phyloP scores from a whole-genome alignment of 2,888 invertebrate genomes.

The Drosophila cognata region DNA sequence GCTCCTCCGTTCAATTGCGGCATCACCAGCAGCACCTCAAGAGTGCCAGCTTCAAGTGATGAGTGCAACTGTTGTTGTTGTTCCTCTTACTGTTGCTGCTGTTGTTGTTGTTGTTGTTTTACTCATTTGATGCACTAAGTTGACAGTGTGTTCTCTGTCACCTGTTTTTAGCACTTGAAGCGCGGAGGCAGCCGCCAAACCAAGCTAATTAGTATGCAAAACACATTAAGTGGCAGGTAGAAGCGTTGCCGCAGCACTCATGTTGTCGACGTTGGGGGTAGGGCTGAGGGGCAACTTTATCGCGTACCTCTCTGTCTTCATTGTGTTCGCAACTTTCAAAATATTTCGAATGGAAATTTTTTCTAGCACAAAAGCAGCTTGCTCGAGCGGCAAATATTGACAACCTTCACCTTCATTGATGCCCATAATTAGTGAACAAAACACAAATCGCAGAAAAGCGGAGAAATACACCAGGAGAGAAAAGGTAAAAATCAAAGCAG shows the following conservation, averaged over 20 bases:
- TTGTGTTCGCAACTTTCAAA: slow-evolving; percentile 71
- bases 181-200: slow-evolving; percentile 65
- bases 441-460: slow-evolving; percentile 41
- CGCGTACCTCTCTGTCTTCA: slow-evolving; percentile 25
- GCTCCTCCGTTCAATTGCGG: slow-evolving; percentile 14
- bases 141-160: slow-evolving; percentile 62
- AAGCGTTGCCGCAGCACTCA: slow-evolving; percentile 67
- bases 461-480: slow-evolving; percentile 2
- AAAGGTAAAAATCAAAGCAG: slow-evolving; percentile 20
- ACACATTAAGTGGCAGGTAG: slow-evolving; percentile 74
- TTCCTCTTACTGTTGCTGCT: slow-evolving; percentile 21
- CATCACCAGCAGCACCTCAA: slow-evolving; percentile 42
- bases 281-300: slow-evolving; percentile 11
- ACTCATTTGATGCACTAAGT: slow-evolving; percentile 57
- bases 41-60: slow-evolving; percentile 63
- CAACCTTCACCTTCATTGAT: slow-evolving; percentile 79
- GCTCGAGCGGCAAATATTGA: slow-evolving; percentile 69
- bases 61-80: slow-evolving; percentile 40
- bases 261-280: slow-evolving; percentile 8
- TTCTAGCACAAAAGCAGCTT: slow-evolving; percentile 37
- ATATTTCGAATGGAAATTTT: slow-evolving; percentile 70
- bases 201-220: slow-evolving; percentile 78
- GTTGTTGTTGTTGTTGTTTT: slow-evolving; percentile 23
- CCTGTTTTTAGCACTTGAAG: slow-evolving; percentile 72
- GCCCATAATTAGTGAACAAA: slow-evolving; percentile 70